phyloP scores from a whole-genome alignment of 2,113 vertebrate genomes.

The Oncorhynchus nerka region DNA sequence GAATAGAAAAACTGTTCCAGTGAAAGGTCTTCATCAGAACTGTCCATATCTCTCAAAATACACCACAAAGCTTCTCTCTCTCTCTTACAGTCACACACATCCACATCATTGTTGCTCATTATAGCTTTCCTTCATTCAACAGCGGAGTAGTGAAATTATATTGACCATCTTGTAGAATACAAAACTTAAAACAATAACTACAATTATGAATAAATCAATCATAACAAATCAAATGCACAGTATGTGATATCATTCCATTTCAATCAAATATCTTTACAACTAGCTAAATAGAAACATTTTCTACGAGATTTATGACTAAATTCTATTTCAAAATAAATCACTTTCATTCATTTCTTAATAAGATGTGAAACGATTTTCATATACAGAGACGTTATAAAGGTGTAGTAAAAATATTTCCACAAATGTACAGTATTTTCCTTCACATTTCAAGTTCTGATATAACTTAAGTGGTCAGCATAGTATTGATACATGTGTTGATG shows the following conservation, averaged over 20 bases:
- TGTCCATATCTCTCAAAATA: background rate
- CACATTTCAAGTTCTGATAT: slow-evolving; percentile 18
- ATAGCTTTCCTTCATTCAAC: slow-evolving; percentile 61
- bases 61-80: too few relatives aligned
- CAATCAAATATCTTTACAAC: too few relatives aligned
- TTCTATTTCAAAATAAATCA: too few relatives aligned
- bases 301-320: background rate
- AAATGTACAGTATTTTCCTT: slow-evolving; percentile 41
- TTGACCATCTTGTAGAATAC: slow-evolving; percentile 23
- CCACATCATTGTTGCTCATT: slow-evolving; percentile 11
- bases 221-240: slow-evolving; percentile 4
- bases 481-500: background rate
- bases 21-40: background rate
- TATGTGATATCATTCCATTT: slow-evolving; percentile 13
- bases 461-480: slow-evolving; percentile 28
- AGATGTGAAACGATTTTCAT: too few relatives aligned
- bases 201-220: slow-evolving; percentile 15
- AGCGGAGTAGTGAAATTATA: slow-evolving; percentile 26
- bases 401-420: slow-evolving; percentile 28
- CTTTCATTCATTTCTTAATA: too few relatives aligned
- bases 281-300: too few relatives aligned
- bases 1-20: background rate
- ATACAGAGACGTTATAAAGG: slow-evolving; percentile 6
- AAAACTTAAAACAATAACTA: slow-evolving; percentile 15
- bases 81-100: slow-evolving; percentile 26